Conservation (phyloP, 1,140 invertebrate species). For the Lethrus apterus region DNA sequence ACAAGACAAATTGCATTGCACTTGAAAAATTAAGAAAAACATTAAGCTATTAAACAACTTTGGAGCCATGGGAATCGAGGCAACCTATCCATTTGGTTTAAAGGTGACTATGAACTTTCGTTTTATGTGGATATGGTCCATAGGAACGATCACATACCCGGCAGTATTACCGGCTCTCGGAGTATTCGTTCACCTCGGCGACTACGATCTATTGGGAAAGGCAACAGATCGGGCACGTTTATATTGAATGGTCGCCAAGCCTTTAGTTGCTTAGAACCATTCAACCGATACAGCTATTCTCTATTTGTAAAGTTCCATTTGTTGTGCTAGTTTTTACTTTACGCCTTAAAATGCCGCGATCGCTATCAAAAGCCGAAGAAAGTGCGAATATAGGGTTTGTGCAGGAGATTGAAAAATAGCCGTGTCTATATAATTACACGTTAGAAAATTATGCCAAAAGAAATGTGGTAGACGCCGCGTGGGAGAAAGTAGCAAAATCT, state of each 20-base stretch:
- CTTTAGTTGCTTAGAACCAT: too few species aligned
- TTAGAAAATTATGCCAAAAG: slow-evolving; percentile 2
- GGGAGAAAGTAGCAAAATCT: not conserved
- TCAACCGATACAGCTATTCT: not conserved
- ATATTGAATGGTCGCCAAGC: not conserved
- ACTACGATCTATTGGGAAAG: not conserved
- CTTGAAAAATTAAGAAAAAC: too few species aligned
- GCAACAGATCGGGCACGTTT: not conserved
- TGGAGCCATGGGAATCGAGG: too few species aligned
- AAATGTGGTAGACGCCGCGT: not conserved
- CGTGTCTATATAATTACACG: not conserved
- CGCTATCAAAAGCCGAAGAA: not conserved
- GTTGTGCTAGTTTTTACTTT: not conserved
- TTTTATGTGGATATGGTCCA: too few species aligned
- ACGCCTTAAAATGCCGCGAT: not conserved
- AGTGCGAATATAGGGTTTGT: not conserved
- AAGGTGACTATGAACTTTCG: too few species aligned
- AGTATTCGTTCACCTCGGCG: not conserved
- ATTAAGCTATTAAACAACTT: too few species aligned
- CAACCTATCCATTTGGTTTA: too few species aligned
- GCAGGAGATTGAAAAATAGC: too few species aligned
- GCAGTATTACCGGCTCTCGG: too few species aligned
- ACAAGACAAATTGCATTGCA: too few species aligned
- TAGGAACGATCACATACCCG: too few species aligned
- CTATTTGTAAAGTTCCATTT: not conserved